These are phyloP conservation scores for Collichthys lucidus DNA, from an alignment of 2,113 vertebrate genomes.

Conservation along the genomic window DNA sequence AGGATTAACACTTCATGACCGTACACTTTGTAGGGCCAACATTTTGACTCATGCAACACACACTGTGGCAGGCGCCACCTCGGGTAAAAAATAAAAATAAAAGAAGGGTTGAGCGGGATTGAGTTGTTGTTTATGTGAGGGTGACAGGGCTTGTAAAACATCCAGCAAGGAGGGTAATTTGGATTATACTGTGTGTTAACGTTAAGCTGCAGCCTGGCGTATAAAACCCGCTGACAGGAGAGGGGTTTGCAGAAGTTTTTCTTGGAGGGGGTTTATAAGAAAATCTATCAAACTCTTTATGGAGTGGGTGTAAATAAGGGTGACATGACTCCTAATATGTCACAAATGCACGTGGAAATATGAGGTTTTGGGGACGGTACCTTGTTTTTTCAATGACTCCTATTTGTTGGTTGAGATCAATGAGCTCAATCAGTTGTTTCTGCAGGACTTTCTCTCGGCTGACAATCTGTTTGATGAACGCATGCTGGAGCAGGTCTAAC, in stretches of 20 bases:
- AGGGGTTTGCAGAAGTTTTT: constrained; percentile 28
- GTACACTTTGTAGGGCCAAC: constrained; percentile 18
- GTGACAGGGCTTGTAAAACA: constrained; percentile 58
- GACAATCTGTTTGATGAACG: constrained; percentile 91
- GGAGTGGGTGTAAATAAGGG: not conserved
- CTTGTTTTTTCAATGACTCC: constrained; percentile 93
- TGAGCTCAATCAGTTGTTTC: constrained; percentile 94
- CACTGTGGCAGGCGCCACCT: not conserved
- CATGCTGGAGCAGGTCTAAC: constrained; percentile 90
- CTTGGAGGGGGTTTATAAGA: not conserved
- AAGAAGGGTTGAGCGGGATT: not conserved
- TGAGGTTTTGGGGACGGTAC: constrained; percentile 75
- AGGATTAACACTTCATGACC: constrained; percentile 62
- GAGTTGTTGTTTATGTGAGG: constrained; percentile 46
- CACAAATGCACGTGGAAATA: not conserved
- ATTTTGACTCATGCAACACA: constrained; percentile 29
- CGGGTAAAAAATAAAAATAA: not conserved
- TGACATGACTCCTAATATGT: not conserved
- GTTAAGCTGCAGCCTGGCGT: constrained; percentile 43
- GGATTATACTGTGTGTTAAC: constrained; percentile 60
- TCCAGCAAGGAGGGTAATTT: constrained; percentile 59
- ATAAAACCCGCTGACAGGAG: constrained; percentile 41
- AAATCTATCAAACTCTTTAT: not conserved
- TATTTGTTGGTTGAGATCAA: constrained; percentile 91
- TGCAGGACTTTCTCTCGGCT: constrained; percentile 89